These are phyloP conservation scores for Oryzias melastigma DNA, from an alignment of 2,113 vertebrate genomes.

Conservation along the genomic window DNA sequence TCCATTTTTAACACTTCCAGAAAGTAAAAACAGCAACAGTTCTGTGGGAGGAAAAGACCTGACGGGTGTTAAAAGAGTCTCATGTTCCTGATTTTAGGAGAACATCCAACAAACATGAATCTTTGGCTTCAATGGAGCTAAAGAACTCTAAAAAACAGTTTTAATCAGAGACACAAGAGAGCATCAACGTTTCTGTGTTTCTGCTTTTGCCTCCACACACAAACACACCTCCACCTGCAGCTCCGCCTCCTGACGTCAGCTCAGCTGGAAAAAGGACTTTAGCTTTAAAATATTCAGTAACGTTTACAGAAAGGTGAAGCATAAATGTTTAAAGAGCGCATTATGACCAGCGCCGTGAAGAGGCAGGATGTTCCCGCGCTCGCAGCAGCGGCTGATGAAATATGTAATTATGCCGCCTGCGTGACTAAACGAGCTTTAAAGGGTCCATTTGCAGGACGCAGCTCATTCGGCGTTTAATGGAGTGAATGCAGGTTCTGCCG, in stretches of 20 bases:
- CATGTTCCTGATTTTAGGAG: no score
- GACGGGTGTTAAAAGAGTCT: no score
- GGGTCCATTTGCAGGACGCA: not conserved
- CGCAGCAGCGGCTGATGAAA: slow-evolving; percentile 9
- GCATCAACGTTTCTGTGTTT: not conserved
- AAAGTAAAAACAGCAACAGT: no score
- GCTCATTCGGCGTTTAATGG: slow-evolving; percentile 20
- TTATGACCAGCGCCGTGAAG: slow-evolving; percentile 32
- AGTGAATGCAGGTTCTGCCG: not conserved
- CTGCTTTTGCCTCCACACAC: not conserved
- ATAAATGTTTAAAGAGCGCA: slow-evolving; percentile 51
- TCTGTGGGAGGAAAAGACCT: no score
- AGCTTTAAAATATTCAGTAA: slow-evolving; percentile 48
- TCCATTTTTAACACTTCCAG: no score
- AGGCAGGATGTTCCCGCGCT: no score
- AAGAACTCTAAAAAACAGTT: no score
- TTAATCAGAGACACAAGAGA: not conserved
- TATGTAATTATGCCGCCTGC: not conserved
- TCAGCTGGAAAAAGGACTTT: slow-evolving; percentile 10
- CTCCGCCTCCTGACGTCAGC: slow-evolving; percentile 7
- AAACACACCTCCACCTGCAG: slow-evolving; percentile 7
- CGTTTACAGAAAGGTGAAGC: slow-evolving; percentile 37
- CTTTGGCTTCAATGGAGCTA: no score
- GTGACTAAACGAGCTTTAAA: slow-evolving; percentile 21
- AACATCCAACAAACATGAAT: no score